phyloP scores from a whole-genome alignment of 2,113 vertebrate species.

The Ciconia maguari region DNA sequence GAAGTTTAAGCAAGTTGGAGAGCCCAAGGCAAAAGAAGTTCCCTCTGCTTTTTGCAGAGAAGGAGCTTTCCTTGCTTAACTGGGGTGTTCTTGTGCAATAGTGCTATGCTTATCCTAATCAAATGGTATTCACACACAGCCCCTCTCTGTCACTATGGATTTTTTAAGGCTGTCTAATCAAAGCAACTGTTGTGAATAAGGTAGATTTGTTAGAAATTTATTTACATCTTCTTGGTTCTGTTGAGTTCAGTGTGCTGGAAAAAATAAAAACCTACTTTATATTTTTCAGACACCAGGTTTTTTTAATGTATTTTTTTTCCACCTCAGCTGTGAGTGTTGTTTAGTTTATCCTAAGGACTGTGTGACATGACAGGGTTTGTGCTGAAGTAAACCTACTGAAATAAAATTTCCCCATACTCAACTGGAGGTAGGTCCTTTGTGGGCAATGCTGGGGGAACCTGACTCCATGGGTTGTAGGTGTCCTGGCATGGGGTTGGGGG shows the following conservation, averaged over 20 bases:
- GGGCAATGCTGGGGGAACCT: background rate
- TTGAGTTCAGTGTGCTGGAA: background rate
- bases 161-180: background rate
- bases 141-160: background rate
- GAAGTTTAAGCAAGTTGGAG: background rate
- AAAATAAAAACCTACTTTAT: background rate
- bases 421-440: background rate
- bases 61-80: background rate
- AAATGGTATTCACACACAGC: background rate
- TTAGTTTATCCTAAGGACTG: background rate
- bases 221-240: background rate
- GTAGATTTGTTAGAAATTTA: background rate
- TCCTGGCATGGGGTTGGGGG: background rate
- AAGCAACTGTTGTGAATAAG: background rate
- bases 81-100: background rate
- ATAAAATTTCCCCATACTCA: background rate
- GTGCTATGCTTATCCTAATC: background rate
- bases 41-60: background rate
- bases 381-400: background rate
- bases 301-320: background rate
- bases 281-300: background rate
- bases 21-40: background rate
- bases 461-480: accelerated
- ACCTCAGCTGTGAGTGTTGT: background rate
- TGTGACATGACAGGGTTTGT: background rate